phyloP scores from a whole-genome alignment of 1,140 invertebrate species.

The Drosophila funebris region DNA sequence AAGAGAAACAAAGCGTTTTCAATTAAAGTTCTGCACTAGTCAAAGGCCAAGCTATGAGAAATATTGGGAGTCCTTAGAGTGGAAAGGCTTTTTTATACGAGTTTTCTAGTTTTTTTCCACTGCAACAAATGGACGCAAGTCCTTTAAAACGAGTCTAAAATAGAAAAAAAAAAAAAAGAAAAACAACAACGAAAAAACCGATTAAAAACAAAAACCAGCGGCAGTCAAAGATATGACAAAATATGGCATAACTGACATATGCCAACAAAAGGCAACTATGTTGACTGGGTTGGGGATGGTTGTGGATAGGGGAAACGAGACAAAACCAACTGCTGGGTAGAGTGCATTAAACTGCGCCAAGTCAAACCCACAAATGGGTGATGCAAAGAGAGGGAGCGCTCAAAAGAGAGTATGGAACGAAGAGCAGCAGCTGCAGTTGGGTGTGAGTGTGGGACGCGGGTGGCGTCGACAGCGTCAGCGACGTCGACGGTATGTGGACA shows the following conservation, averaged over 20 bases:
- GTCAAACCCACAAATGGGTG: constrained; percentile 27
- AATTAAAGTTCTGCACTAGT: background rate
- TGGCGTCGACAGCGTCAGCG: background rate
- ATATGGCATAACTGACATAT: constrained; percentile 48
- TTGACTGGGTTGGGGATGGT: background rate
- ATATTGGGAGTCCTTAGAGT: background rate
- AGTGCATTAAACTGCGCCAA: constrained; percentile 73
- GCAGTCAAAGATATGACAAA: constrained; percentile 21
- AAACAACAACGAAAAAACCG: no score
- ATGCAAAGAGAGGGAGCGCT: background rate
- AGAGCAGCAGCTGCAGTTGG: background rate
- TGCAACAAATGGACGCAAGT: constrained; percentile 12
- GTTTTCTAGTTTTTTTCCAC: constrained; percentile 13
- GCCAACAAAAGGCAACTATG: constrained; percentile 56
- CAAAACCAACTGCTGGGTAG: constrained; percentile 51
- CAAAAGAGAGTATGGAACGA: background rate
- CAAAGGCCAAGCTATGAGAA: constrained; percentile 12
- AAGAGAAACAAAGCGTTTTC: background rate
- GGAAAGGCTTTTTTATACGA: background rate
- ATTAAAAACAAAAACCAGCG: constrained; percentile 22
- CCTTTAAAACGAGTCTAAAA: constrained; percentile 1
- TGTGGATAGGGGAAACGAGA: background rate
- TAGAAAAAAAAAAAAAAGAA: no score
- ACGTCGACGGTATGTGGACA: background rate
- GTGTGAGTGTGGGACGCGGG: background rate